These are phyloP conservation scores for Epiblema foenella DNA, from an alignment of 2,888 invertebrate genomes.

Conservation along the genomic window DNA sequence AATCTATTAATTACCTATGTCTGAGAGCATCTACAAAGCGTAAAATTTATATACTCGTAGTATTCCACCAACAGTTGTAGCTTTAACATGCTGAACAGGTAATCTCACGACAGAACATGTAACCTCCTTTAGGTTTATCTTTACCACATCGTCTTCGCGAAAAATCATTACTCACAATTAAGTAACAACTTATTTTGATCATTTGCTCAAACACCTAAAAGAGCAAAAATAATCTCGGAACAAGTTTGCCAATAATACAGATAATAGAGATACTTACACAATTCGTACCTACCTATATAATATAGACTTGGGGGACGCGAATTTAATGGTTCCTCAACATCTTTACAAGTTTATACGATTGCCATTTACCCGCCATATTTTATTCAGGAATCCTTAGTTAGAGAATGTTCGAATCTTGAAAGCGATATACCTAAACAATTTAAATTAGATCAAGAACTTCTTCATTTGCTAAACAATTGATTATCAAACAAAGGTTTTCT, in stretches of 20 bases:
- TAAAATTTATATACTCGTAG: too few species aligned
- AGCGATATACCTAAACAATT: constrained; percentile 11
- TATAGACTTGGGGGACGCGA: constrained; percentile 11
- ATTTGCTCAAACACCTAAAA: neutral
- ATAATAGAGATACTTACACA: too few species aligned
- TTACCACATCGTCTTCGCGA: too few species aligned
- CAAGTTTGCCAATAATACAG: neutral
- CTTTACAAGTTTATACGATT: constrained; percentile 32
- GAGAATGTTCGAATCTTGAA: constrained; percentile 5
- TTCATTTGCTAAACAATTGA: neutral
- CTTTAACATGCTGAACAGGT: too few species aligned
- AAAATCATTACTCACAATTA: neutral
- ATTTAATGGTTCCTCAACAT: constrained; percentile 39
- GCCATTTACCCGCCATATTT: constrained; percentile 37
- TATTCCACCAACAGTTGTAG: too few species aligned
- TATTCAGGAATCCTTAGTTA: constrained; percentile 31
- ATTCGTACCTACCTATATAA: too few species aligned
- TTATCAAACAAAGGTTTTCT: constrained; percentile 5
- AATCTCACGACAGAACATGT: too few species aligned
- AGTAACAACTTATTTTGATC: neutral
- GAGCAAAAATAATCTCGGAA: constrained; percentile 5
- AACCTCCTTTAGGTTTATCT: too few species aligned
- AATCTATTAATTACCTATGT: too few species aligned
- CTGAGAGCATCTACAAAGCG: too few species aligned
- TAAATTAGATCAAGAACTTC: constrained; percentile 6